phyloP scores from a whole-genome alignment of 2,888 invertebrate species.

The Allophyes oxyacanthae region DNA sequence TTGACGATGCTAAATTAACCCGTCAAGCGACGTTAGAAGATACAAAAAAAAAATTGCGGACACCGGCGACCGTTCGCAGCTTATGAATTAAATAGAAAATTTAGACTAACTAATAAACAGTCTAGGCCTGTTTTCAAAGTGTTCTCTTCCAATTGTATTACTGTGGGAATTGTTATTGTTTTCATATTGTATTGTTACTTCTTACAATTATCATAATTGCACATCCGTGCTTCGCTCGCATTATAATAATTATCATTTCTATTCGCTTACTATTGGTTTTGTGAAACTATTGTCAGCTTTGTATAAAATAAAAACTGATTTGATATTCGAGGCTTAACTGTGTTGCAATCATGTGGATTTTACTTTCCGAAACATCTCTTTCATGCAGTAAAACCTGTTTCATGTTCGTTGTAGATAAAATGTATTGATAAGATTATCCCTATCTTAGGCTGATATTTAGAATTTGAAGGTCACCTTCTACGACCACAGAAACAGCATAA shows the following conservation, averaged over 20 bases:
- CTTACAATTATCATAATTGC: conserved; percentile 43
- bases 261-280: conserved; percentile 30
- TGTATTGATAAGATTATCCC: conserved; percentile 27
- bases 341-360: no score
- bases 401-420: conserved; percentile 1
- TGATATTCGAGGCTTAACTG: no score
- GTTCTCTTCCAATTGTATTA: conserved; percentile 11
- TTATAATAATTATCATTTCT: conserved; percentile 34
- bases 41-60: no score
- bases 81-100: no score
- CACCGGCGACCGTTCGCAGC: no score
- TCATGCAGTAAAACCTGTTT: no score
- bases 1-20: no score
- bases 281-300: conserved; percentile 13
- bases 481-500: neutral
- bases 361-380: no score
- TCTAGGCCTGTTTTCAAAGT: conserved; percentile 22
- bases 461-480: conserved; percentile 19
- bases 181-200: conserved; percentile 41
- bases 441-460: conserved; percentile 7
- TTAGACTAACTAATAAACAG: neutral
- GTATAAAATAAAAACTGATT: no score
- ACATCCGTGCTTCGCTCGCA: conserved; percentile 22
- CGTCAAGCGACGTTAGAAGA: no score
- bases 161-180: conserved; percentile 36